Base-by-base conservation (phyloP, 92 coral and sea anemone species). In the Epizoanthus scotinus region DNA sequence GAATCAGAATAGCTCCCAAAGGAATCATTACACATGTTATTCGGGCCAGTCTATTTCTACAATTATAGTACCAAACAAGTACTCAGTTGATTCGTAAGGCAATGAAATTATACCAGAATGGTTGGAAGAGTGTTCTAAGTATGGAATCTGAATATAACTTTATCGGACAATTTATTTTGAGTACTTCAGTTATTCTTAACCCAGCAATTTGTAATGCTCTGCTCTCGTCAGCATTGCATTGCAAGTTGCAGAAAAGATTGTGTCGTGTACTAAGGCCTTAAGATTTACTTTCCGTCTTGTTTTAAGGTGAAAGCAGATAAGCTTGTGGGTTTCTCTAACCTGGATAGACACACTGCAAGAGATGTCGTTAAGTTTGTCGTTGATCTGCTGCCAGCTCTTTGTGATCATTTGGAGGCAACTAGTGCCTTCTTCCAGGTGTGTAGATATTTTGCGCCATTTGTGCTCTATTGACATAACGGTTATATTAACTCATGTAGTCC, bases 381-480 rank as follows among this genome's bases (percentile, higher is more conserved):
- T 5, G 94, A 88, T 9, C 86, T 95, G 47, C 75, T 95, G 61
- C 98, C 99, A 49, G 83, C 84, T 15, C 83, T 95, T 57, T 95
- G 99, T 25, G 94, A 93, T 26, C 99, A 95, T 85, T 87, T 95
- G 70, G 99, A 95, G 63, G 90, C 99, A 9, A 84, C 99, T 1
- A 95, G 98, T 74, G 99, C 96, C 20, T 95, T 90, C 88, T 93
- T 95, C 59, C 97, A 94, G 88, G 98, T 94, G 56, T 26, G 83
- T 5, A 6, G 14, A 12, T 42, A 50, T 2, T 3, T 26, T 29
- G 8, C 31, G 8, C 5, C 26, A 63, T 13, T 10, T n/a, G 6
- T 20, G 34, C 29, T 25, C 73, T 15, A 52, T 1, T 42, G 79
- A 22, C 65, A 24, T 26, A 73, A 44, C 52, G 8, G 15, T 44